Evolutionary conservation across 2,797 vertebrate genomes (phyloP), one percentile per base, ranked within the genome.

Genomic region (Australoheros facetus): DNA sequence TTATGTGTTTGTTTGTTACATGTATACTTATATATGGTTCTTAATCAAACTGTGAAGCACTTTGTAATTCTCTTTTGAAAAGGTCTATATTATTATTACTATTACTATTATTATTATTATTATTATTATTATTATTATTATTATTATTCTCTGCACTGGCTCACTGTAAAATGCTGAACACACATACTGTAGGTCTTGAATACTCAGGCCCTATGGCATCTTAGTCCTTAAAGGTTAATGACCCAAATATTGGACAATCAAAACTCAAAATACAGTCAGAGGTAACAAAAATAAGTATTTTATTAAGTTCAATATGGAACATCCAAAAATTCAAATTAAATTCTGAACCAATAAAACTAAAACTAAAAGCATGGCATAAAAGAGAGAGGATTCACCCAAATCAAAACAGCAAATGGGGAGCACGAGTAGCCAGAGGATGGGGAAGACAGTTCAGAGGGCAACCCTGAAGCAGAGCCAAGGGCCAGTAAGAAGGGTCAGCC

Each of bases 231-330:
- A 1, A 10, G 34, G 34, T 37, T 37, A 37, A 37, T 3, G 34
- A 37, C 34, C 34, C 8, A 37, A 37, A 37, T 10, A 9, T 37
- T 10, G 34, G 34, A 37, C 26, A 26, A 3, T 26, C 26, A 26
- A 26, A 26, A 26, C 34, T 34, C 7, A 34, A 34, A 34, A 34
- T 9, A 59, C 30, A 59, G 57, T 30, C 30, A 34, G 30, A 6
- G 10, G 28, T 58, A 19, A 28, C 56, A 58, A 32, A 58, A 19
- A 34, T 30, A 34, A 59, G 34, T 5, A 10, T 34, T 34, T 59
- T 34, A n/a, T 12, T 34, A n/a, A 59, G 10, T 5, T 19, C 34
- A 17, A 19, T 0, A 0, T 58, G 34, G 17, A 58, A 1, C 0
- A 14, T 28, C 2, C 5, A 56, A 56, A 14, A 56, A 32, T 11